Evolutionary conservation across 2,113 vertebrate species (phyloP).

Genomic region (Odocoileus hemionus): DNA sequence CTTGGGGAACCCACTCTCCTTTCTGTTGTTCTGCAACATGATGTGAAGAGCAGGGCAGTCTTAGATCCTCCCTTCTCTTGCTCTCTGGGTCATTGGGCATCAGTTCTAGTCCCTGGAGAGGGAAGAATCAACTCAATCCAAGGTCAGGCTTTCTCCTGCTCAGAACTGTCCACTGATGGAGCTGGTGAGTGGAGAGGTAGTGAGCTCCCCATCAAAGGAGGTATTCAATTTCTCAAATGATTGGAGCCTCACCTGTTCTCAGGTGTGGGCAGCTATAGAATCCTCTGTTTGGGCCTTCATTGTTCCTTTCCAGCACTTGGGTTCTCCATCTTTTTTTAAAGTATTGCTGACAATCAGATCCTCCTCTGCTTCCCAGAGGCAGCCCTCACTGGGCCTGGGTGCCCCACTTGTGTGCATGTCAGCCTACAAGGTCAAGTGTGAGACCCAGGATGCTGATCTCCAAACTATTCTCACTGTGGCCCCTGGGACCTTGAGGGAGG

Average conservation of each 20-base stretch:
- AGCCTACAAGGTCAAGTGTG: background rate
- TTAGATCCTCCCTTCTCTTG: too few relatives aligned
- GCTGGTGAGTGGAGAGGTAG: background rate
- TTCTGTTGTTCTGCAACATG: background rate
- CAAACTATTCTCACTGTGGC: fast-evolving
- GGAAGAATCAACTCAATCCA: background rate
- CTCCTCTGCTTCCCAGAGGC: background rate
- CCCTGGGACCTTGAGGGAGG: fast-evolving
- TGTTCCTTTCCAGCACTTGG: constrained; percentile 38
- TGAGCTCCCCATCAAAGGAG: background rate
- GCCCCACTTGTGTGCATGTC: background rate
- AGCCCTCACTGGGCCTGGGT: background rate
- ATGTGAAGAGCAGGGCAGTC: background rate
- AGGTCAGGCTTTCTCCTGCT: constrained; percentile 3
- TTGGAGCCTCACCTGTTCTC: background rate
- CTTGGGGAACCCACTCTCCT: background rate
- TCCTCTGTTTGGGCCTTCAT: background rate
- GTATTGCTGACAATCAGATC: background rate
- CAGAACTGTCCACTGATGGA: background rate
- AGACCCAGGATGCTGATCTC: background rate
- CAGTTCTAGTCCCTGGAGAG: background rate
- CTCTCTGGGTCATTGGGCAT: background rate
- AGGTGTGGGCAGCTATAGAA: background rate
- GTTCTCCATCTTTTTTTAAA: background rate
- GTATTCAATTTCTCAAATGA: background rate